Evolutionary conservation across 1,140 invertebrate species (phyloP).

Genomic region (Spodoptera litura): DNA sequence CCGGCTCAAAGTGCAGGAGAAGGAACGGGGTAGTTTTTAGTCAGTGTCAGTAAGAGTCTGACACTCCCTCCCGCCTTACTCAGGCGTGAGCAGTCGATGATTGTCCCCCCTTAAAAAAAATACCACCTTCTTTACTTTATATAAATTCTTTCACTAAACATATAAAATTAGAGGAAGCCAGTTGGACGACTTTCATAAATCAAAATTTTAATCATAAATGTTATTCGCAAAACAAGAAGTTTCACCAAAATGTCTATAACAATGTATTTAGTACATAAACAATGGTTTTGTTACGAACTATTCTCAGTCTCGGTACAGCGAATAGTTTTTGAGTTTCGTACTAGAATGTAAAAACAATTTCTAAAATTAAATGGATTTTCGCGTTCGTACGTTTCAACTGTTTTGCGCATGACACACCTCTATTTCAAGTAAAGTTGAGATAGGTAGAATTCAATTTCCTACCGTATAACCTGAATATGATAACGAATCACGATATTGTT

Average conservation of each 20-base stretch:
- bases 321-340: conserved; percentile 34
- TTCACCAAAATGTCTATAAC: conserved; percentile 23
- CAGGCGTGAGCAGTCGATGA: too few relatives aligned
- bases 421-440: neutral
- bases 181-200: too few relatives aligned
- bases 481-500: neutral
- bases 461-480: neutral
- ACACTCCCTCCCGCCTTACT: too few relatives aligned
- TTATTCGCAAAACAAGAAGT: conserved; percentile 14
- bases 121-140: too few relatives aligned
- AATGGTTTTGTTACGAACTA: conserved; percentile 13
- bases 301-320: conserved; percentile 25
- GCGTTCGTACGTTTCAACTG: conserved; percentile 18
- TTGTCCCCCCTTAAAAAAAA: too few relatives aligned
- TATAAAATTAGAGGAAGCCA: too few relatives aligned
- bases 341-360: conserved; percentile 43
- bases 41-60: too few relatives aligned
- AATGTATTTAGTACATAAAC: conserved; percentile 27
- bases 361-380: conserved; percentile 33
- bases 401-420: conserved; percentile 3
- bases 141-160: too few relatives aligned
- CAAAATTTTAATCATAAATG: conserved; percentile 12
- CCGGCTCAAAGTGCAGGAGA: too few relatives aligned
- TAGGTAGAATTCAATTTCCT: conserved; percentile 12
- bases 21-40: too few relatives aligned